Base-by-base conservation (phyloP, 1,140 invertebrate species). In the Drosophila nasuta region DNA sequence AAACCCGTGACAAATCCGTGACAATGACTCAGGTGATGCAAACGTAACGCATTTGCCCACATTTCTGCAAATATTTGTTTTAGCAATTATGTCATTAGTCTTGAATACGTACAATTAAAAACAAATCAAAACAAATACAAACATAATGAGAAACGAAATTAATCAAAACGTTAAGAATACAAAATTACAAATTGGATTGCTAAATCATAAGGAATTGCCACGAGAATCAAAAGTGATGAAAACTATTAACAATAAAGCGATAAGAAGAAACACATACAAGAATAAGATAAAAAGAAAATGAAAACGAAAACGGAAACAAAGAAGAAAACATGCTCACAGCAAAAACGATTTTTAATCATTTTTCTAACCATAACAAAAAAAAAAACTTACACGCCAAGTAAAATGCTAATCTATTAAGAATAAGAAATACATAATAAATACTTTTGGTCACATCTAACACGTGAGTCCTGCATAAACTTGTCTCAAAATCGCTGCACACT, bases 391-490 rank as follows among this genome's bases (percentile, higher is more conserved):
- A 71, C 66, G 49, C 45, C 58, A 79, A 75, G 66, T 66, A 70
- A 69, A 72, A 76, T 66, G 52, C 35, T 59, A 38, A 76, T 65
- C 38, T 81, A 46, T 66, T 70, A 77, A 82, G 54, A 74, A 58
- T 74, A 75, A 75, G 49, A 69, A 60, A 72, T 75, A 82, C 60
- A 89, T 70, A 70, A 80, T 60, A 59, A 54, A 64, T 69, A 74
- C 76, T 68, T 64, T 82, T 89, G 85, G 80, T 87, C 77, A 89
- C 81, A 88, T 85, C 52, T 67, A 88, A 88, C 85, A 88, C 85
- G 85, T 88, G 85, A 88, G 85, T 88, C 63, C 85, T 81, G 85
- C 85, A 85, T 79, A 51, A 79, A 80, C 82, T 86, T 86, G 58
- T 83, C 85, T 89, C 87, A 80, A 79, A 25, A 76, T 86, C 82